Percentiles rank a stretch among this genome's conserved stretches.
Conservation (phyloP, 2,888 invertebrate genomes). For the Eristalis tenax region DNA sequence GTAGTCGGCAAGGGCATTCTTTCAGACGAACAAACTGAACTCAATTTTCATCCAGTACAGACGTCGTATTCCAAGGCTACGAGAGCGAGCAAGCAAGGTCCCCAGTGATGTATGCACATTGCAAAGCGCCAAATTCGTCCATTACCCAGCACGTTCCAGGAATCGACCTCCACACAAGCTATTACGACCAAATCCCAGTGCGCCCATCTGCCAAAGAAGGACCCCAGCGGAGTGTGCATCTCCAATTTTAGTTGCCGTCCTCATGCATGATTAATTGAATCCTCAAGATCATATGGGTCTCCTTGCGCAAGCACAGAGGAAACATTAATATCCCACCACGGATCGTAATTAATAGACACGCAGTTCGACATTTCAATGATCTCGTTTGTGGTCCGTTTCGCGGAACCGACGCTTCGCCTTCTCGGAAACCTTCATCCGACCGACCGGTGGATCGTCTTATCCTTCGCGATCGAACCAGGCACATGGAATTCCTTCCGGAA, state of each 20-base stretch:
- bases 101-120: neutral
- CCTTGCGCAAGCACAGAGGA: constrained; percentile 1
- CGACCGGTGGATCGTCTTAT: neutral
- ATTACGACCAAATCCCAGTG: neutral
- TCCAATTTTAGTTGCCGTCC: neutral
- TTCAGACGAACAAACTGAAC: neutral
- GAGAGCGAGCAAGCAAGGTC: neutral
- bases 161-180: neutral
- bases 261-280: neutral
- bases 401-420: constrained; percentile 28
- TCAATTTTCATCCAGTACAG: neutral
- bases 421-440: constrained; percentile 25
- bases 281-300: neutral
- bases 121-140: neutral
- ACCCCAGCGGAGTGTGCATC: neutral
- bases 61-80: neutral
- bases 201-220: neutral
- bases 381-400: neutral
- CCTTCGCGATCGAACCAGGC: constrained; percentile 23
- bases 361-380: constrained; percentile 36
- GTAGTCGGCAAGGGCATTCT: neutral
- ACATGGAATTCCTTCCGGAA: constrained; percentile 67
- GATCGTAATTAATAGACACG: constrained; percentile 52
- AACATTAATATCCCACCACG: constrained; percentile 38
- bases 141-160: neutral